phyloP scores from a whole-genome alignment of 23 tunicate genomes.

The Halocynthia aurantium region DNA sequence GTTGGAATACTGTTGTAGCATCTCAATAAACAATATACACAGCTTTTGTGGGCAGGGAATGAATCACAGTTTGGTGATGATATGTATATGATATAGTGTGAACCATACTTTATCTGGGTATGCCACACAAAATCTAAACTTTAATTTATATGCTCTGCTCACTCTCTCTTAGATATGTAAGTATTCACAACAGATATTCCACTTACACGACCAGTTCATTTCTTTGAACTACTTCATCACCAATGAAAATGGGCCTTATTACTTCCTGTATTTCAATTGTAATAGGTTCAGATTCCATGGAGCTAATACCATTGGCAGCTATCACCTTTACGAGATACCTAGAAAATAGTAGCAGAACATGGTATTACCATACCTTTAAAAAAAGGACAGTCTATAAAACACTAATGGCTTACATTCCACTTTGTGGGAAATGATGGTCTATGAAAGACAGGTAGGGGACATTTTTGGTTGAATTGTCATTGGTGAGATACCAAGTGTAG shows the following conservation, averaged over 20 bases:
- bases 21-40: too few relatives aligned
- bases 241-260: conserved; percentile 12
- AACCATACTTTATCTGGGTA: too few relatives aligned
- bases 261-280: conserved; percentile 20
- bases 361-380: too few relatives aligned
- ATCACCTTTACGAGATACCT: conserved; percentile 16
- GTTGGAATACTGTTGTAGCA: too few relatives aligned
- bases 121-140: too few relatives aligned
- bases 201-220: conserved; percentile 2
- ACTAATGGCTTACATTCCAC: conserved; percentile 12
- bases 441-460: conserved; percentile 7
- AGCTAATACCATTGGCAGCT: conserved; percentile 10
- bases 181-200: too few relatives aligned
- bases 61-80: too few relatives aligned
- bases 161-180: too few relatives aligned
- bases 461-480: background rate
- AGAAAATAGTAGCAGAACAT: background rate
- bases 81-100: too few relatives aligned
- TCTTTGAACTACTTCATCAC: conserved; percentile 14
- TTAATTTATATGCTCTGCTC: too few relatives aligned
- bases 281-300: conserved; percentile 15
- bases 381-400: background rate
- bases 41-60: too few relatives aligned
- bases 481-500: conserved; percentile 8
- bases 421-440: conserved; percentile 11